A percentile compares a stretch with the other conserved stretches of the same genome.
Conservation (phyloP, 2,888 invertebrate genomes). For the Plusia festucae region DNA sequence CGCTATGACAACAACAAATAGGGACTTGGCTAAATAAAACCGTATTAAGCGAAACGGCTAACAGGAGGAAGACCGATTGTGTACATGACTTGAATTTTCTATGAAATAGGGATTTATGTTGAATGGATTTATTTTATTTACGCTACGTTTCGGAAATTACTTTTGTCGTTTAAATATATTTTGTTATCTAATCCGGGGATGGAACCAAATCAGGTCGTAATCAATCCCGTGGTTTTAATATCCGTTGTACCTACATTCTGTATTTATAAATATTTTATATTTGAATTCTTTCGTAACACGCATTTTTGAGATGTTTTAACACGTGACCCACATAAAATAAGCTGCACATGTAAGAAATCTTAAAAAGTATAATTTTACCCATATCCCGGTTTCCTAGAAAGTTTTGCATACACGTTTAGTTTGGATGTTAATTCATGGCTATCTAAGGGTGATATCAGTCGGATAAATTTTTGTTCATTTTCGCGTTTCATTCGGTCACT, state of each 20-base stretch:
- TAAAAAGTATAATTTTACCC: too few species aligned
- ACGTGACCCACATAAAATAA: too few species aligned
- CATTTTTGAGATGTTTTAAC: too few species aligned
- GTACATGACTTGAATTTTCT: conserved; percentile 68
- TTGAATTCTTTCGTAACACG: not conserved
- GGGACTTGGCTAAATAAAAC: conserved; percentile 62
- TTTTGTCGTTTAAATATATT: conserved; percentile 35
- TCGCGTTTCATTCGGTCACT: too few species aligned
- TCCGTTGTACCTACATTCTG: not conserved
- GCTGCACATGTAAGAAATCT: too few species aligned
- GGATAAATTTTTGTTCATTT: too few species aligned
- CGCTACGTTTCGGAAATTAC: conserved; percentile 33
- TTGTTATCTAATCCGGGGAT: conserved; percentile 6
- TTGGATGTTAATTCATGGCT: too few species aligned
- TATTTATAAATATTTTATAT: not conserved
- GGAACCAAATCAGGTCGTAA: not conserved
- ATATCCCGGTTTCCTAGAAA: too few species aligned
- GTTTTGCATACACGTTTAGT: too few species aligned
- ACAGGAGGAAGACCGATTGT: conserved; percentile 66
- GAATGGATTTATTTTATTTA: conserved; percentile 46
- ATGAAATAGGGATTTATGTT: conserved; percentile 60
- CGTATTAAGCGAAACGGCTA: conserved; percentile 59
- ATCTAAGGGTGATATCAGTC: too few species aligned
- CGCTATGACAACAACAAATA: conserved; percentile 59
- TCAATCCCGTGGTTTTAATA: conserved; percentile 4